Conservation (phyloP, 2,888 invertebrate species). For the Lymantria dispar region DNA sequence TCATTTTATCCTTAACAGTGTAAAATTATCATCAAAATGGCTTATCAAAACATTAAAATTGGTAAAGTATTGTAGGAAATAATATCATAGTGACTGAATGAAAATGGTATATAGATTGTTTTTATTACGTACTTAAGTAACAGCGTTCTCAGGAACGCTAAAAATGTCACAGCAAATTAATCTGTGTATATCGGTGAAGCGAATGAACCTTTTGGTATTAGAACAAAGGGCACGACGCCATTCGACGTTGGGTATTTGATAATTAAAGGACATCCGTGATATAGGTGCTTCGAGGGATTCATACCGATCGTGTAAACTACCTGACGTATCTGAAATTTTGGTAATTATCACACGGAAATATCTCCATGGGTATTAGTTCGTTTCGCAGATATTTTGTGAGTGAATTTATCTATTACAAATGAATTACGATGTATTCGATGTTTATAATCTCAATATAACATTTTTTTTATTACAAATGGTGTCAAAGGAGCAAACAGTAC, state of each 20-base stretch:
- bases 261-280: constrained; percentile 37
- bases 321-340: background rate
- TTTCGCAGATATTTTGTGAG: background rate
- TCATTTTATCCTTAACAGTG: too few relatives aligned
- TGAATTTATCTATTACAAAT: background rate
- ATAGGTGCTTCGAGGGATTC: constrained; percentile 12
- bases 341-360: background rate
- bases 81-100: too few relatives aligned
- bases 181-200: constrained; percentile 16
- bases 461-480: too few relatives aligned
- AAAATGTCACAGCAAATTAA: constrained; percentile 39
- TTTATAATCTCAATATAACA: too few relatives aligned
- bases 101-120: too few relatives aligned
- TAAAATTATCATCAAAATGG: too few relatives aligned
- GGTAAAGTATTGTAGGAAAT: too few relatives aligned
- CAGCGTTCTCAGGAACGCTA: background rate
- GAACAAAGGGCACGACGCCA: constrained; percentile 30
- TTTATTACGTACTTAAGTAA: too few relatives aligned
- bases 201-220: constrained; percentile 15
- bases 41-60: too few relatives aligned
- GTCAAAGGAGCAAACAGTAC: too few relatives aligned
- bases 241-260: constrained; percentile 20
- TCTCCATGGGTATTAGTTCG: background rate
- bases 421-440: too few relatives aligned
- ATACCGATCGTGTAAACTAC: background rate